Percentiles rank a stretch among this genome's conserved stretches.
phyloP scores from a whole-genome alignment of 2,797 vertebrate genomes.

The Neoniphon sammara region DNA sequence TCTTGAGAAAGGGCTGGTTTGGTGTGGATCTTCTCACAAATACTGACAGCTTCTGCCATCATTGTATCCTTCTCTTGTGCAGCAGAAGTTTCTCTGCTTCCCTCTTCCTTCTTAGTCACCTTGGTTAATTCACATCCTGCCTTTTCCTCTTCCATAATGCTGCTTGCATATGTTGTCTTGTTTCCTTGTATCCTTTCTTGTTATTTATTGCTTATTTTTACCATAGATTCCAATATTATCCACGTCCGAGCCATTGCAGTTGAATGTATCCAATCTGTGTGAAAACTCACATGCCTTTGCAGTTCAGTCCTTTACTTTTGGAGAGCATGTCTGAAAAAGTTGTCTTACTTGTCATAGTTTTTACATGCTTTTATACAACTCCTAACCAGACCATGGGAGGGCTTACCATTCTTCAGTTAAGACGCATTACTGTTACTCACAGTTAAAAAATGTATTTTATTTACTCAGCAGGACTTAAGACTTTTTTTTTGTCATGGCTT shows the following conservation, averaged over 20 bases:
- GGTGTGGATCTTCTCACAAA: constrained; percentile 2
- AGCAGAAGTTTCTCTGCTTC: background rate
- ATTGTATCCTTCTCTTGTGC: background rate
- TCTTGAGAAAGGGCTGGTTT: background rate
- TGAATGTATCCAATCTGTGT: constrained; percentile 7
- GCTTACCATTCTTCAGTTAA: constrained; percentile 20
- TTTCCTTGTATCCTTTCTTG: constrained; percentile 13
- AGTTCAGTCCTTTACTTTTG: constrained; percentile 1
- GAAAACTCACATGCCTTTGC: constrained; percentile 9
- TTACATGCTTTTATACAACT: constrained; percentile 50
- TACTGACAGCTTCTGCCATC: background rate
- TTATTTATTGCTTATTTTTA: constrained; percentile 20
- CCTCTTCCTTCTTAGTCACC: background rate
- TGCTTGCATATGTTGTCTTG: background rate
- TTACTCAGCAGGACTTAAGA: constrained; percentile 45
- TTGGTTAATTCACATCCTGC: background rate
- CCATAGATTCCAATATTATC: background rate
- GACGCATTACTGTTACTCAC: constrained; percentile 37
- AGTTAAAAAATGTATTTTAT: constrained; percentile 53
- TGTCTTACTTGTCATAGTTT: background rate
- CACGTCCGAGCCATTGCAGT: background rate
- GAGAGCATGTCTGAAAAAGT: background rate
- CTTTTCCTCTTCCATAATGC: constrained; percentile 33
- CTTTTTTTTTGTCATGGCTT: constrained; percentile 26
- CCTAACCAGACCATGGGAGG: constrained; percentile 1